Evolutionary conservation across 2,888 invertebrate genomes (phyloP).

Genomic region (Ecdyonurus torrentis): DNA sequence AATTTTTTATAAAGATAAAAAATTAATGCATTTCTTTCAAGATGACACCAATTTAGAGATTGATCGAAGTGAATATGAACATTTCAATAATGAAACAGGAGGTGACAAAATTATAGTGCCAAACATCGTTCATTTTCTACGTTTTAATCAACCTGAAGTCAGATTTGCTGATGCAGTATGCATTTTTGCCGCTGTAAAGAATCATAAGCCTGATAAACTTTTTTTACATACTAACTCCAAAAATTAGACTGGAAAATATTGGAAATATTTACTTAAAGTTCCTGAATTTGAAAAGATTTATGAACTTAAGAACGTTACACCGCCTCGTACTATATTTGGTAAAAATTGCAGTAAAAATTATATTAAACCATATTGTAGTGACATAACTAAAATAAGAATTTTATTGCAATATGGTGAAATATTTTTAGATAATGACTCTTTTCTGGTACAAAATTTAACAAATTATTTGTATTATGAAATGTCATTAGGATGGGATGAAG

Average conservation of each 20-base stretch:
- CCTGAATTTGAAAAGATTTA: conserved; percentile 12
- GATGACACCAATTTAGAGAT: too few relatives aligned
- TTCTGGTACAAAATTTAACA: conserved; percentile 19
- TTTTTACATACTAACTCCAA: conserved; percentile 19
- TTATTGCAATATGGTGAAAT: conserved; percentile 22
- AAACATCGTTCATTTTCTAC: conserved; percentile 21
- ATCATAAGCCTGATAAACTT: conserved; percentile 20
- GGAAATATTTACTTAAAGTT: conserved; percentile 14
- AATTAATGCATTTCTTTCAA: too few relatives aligned
- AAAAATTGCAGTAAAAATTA: conserved; percentile 8
- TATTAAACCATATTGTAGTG: conserved; percentile 13
- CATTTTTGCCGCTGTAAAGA: conserved; percentile 16
- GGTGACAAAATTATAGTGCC: conserved; percentile 17
- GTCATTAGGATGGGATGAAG: conserved; percentile 18
- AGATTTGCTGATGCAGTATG: conserved; percentile 16
- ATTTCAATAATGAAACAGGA: conserved; percentile 18
- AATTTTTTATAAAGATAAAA: too few relatives aligned
- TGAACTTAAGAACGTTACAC: background rate
- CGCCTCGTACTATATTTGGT: background rate
- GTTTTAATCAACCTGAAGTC: conserved; percentile 14
- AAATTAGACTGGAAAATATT: conserved; percentile 14
- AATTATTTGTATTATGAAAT: conserved; percentile 20
- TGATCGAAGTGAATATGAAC: too few relatives aligned
- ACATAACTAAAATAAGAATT: conserved; percentile 16
- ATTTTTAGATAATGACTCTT: conserved; percentile 21